A percentile compares a stretch with the other conserved stretches of the same genome.
Evolutionary conservation across 2,888 invertebrate species (phyloP).

Genomic region (Oligia latruncula): DNA sequence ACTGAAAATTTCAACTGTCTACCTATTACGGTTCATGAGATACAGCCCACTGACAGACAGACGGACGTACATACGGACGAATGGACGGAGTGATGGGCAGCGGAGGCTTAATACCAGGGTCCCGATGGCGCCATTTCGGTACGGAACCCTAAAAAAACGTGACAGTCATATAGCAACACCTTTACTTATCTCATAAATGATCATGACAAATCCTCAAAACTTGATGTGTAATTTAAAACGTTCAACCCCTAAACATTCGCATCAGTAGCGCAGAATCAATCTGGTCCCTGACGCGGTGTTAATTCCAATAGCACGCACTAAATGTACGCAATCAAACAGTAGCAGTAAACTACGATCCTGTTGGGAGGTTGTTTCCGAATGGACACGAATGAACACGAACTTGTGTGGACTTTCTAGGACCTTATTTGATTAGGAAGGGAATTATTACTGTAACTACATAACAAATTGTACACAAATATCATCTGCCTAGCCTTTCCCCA

Average conservation of each 20-base stretch:
- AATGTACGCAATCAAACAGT: slow-evolving; percentile 26
- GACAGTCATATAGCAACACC: neutral
- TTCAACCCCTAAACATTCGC: neutral
- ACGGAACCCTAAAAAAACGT: neutral
- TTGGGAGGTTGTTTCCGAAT: slow-evolving; percentile 13
- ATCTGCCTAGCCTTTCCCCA: no score
- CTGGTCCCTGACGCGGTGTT: neutral
- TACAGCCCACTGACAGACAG: no score
- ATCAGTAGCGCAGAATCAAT: neutral
- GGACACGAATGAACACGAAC: slow-evolving; percentile 26
- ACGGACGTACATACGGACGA: no score
- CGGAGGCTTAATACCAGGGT: no score
- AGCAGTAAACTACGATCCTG: slow-evolving; percentile 13
- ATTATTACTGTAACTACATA: neutral
- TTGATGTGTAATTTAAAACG: no score
- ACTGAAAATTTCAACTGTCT: no score
- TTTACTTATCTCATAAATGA: neutral
- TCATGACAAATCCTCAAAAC: neutral
- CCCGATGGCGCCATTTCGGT: no score
- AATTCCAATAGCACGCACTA: slow-evolving; percentile 7
- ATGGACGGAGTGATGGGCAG: no score
- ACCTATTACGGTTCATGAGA: no score
- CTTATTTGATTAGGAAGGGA: neutral
- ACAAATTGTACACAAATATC: no score
- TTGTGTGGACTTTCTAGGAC: neutral